Conservation (phyloP, 2,888 invertebrate genomes). For the Aquatica leii region DNA sequence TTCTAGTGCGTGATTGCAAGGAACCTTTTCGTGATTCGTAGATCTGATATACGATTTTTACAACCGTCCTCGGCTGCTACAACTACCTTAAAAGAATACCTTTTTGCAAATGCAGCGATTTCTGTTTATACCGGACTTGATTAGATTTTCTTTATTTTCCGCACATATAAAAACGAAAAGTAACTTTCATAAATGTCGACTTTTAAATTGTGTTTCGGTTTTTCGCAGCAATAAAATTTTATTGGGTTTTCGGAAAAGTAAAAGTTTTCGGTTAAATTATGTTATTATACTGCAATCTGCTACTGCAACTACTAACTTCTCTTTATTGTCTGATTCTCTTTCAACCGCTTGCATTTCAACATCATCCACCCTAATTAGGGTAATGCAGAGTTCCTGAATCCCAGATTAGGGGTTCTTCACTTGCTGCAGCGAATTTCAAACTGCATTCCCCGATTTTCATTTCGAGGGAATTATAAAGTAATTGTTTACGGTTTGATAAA, state of each 20-base stretch:
- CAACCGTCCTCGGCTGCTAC: constrained; percentile 34
- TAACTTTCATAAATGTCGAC: neutral
- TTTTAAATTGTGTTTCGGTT: neutral
- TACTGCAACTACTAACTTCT: constrained; percentile 18
- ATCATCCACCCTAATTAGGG: constrained; percentile 29
- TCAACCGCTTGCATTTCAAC: constrained; percentile 21
- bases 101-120: constrained; percentile 40
- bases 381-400: constrained; percentile 31
- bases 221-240: constrained; percentile 3
- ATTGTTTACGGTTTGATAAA: constrained; percentile 11
- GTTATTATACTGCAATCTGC: constrained; percentile 23
- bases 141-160: constrained; percentile 13
- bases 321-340: constrained; percentile 20
- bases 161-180: neutral
- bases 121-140: constrained; percentile 30
- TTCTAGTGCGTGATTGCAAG: constrained; percentile 46
- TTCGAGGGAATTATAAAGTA: constrained; percentile 19
- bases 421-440: constrained; percentile 23
- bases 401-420: constrained; percentile 29
- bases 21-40: constrained; percentile 48
- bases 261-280: constrained; percentile 15
- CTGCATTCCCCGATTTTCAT: constrained; percentile 24
- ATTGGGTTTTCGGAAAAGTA: neutral
- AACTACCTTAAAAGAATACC: constrained; percentile 41
- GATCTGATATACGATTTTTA: constrained; percentile 47